Percentiles rank a stretch among this genome's conserved stretches.
These are phyloP conservation scores for Argyrosomus regius DNA, from an alignment of 2,797 vertebrate species.

Conservation along the genomic window DNA sequence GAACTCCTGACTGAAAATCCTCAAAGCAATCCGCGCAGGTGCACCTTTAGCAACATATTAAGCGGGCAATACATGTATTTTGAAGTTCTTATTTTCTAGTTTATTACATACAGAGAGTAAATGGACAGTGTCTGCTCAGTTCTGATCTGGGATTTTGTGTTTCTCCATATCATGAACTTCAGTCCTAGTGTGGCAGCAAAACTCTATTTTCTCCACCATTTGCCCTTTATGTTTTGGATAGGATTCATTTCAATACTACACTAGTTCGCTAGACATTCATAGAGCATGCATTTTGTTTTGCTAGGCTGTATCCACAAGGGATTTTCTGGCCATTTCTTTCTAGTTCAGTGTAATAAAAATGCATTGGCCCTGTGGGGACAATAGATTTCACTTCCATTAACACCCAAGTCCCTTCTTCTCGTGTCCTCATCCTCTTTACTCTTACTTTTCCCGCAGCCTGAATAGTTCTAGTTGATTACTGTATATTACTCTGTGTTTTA, in stretches of 20 bases:
- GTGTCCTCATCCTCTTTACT: not conserved
- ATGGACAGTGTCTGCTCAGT: not conserved
- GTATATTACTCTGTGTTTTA: not conserved
- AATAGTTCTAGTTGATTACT: not conserved
- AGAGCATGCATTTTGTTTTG: not conserved
- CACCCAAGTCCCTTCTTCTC: constrained; percentile 1
- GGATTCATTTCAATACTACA: not conserved
- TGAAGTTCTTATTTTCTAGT: not conserved
- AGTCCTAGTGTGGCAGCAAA: not conserved
- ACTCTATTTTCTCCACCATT: not conserved
- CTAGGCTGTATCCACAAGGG: constrained; percentile 3
- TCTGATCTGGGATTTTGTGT: not conserved
- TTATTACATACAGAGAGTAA: not conserved
- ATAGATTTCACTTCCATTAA: constrained; percentile 18
- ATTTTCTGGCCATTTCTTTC: constrained; percentile 4
- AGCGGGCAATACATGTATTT: not conserved
- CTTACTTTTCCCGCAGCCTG: not conserved
- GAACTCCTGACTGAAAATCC: too few relatives aligned
- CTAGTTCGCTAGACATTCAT: not conserved
- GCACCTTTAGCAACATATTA: not conserved
- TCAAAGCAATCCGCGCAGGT: too few relatives aligned
- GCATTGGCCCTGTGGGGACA: constrained; percentile 16
- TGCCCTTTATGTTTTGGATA: not conserved
- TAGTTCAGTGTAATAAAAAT: constrained; percentile 26
- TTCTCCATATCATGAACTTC: not conserved